Conservation (phyloP, 2,113 vertebrate genomes). For the Cyprinodon variegatus region DNA sequence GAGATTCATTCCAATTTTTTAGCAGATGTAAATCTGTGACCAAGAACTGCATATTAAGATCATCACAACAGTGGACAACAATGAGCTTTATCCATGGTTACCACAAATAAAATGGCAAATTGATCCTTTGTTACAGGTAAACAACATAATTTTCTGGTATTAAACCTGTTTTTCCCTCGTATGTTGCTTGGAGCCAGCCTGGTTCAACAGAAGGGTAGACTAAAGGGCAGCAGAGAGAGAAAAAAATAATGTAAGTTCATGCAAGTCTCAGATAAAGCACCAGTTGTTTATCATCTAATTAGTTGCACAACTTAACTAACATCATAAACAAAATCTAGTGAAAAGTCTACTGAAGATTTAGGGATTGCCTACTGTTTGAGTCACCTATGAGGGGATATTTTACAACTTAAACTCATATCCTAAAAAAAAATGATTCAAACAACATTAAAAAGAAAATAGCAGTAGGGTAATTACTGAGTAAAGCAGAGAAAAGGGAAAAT, state of each 20-base stretch:
- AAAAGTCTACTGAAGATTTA: slow-evolving; percentile 8
- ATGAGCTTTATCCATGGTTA: slow-evolving; percentile 87
- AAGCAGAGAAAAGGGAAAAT: slow-evolving; percentile 8
- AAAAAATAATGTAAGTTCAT: slow-evolving; percentile 14
- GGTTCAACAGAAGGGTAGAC: slow-evolving; percentile 94
- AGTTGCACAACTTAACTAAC: slow-evolving; percentile 4
- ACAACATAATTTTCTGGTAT: slow-evolving; percentile 95
- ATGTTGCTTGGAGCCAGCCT: slow-evolving; percentile 95
- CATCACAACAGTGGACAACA: slow-evolving; percentile 67
- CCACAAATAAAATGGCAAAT: slow-evolving; percentile 85
- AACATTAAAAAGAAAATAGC: not conserved
- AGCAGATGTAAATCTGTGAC: not conserved
- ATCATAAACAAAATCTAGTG: slow-evolving; percentile 3
- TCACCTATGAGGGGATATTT: slow-evolving; percentile 11
- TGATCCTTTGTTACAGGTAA: slow-evolving; percentile 84
- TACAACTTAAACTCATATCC: not conserved
- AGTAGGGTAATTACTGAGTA: not conserved
- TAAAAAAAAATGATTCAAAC: slow-evolving; percentile 4
- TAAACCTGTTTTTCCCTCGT: slow-evolving; percentile 92
- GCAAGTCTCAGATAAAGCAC: slow-evolving; percentile 4
- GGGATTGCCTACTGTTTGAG: slow-evolving; percentile 33
- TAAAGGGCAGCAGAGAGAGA: slow-evolving; percentile 53
- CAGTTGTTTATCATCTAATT: not conserved
- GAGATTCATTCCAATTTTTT: not conserved
- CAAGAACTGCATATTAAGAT: not conserved